A percentile compares a stretch with the other conserved stretches of the same genome.
Conservation (phyloP, 2,113 vertebrate species). For the Alouatta palliata region DNA sequence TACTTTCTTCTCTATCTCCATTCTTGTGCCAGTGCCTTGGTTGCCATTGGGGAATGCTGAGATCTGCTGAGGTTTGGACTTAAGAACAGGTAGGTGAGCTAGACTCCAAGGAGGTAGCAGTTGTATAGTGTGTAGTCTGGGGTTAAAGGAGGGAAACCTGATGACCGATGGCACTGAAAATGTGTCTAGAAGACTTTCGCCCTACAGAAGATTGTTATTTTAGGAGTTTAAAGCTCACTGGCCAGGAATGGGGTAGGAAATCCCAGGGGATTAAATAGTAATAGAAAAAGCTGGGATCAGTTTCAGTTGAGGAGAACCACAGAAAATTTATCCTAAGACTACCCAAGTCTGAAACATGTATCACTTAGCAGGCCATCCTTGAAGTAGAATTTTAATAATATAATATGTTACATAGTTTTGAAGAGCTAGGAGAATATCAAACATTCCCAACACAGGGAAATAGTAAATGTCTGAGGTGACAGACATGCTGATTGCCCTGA, state of each 20-base stretch:
- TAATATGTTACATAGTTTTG: neutral
- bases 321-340: neutral
- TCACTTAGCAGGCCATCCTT: neutral
- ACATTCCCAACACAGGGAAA: neutral
- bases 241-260: neutral
- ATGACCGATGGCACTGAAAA: neutral
- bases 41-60: neutral
- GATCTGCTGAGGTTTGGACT: neutral
- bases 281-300: neutral
- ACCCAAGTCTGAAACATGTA: neutral
- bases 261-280: neutral
- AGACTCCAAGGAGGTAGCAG: neutral
- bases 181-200: neutral
- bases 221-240: neutral
- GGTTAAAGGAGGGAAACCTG: neutral
- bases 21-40: neutral
- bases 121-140: neutral
- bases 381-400: neutral
- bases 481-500: neutral
- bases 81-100: neutral
- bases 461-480: neutral
- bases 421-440: neutral
- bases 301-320: neutral
- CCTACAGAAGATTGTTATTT: neutral
- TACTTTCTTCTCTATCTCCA: neutral